Evolutionary conservation across 2,888 invertebrate genomes (phyloP).

Genomic region (Notodonta ziczac): DNA sequence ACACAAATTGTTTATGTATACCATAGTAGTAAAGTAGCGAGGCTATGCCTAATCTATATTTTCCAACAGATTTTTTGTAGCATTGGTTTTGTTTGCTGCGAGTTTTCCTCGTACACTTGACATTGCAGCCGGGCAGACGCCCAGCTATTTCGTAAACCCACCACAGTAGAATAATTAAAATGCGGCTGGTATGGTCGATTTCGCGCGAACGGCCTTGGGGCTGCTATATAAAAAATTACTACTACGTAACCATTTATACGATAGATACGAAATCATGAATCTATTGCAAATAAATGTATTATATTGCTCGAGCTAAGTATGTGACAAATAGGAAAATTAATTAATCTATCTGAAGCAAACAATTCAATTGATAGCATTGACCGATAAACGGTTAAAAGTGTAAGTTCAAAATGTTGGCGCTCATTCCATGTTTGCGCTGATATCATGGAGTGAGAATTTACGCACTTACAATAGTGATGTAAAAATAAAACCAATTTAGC

Average conservation of each 20-base stretch:
- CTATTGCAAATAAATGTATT: too few relatives aligned
- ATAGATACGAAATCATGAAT: too few relatives aligned
- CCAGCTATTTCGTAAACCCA: slow-evolving; percentile 59
- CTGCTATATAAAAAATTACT: slow-evolving; percentile 15
- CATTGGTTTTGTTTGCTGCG: slow-evolving; percentile 22
- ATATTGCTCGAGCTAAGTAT: background rate
- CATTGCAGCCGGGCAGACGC: slow-evolving; percentile 55
- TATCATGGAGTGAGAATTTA: background rate
- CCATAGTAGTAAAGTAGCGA: too few relatives aligned
- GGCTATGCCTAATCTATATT: too few relatives aligned
- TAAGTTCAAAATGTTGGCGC: slow-evolving; percentile 13
- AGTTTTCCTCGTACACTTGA: slow-evolving; percentile 73
- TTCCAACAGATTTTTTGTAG: slow-evolving; percentile 26
- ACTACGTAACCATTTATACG: background rate
- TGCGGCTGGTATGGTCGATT: slow-evolving; percentile 41
- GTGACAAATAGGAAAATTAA: slow-evolving; percentile 10
- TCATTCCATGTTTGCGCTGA: background rate
- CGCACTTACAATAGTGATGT: background rate
- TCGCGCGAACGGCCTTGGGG: slow-evolving; percentile 35
- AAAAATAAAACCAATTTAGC: background rate
- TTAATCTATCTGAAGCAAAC: slow-evolving; percentile 17
- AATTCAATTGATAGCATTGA: slow-evolving; percentile 19
- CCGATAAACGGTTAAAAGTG: slow-evolving; percentile 15
- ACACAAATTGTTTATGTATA: too few relatives aligned
- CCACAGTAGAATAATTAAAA: slow-evolving; percentile 29